Base-by-base conservation (phyloP, 1,140 invertebrate species). In the Drosophila kanapiae region DNA sequence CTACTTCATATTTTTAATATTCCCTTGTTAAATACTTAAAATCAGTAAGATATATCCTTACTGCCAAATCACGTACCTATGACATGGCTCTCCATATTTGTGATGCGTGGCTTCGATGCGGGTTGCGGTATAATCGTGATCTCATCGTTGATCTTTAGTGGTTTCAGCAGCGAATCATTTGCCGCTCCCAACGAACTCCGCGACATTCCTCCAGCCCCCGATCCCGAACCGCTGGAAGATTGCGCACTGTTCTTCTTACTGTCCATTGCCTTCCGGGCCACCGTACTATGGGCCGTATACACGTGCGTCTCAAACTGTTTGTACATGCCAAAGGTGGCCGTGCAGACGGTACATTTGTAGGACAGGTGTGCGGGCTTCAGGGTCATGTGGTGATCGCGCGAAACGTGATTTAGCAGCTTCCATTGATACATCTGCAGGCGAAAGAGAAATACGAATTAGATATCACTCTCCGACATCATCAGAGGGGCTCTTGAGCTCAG, bases 281-380 rank as follows among this genome's bases (percentile, higher is more conserved):
- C 96, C 7, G 96, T 96, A 92, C 97, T 97, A 83, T 98, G 97
- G 6, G 97, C 97, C 6, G 97, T 97, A 85, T 98, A 98, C 3
- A 98, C 97, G 92, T 98, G 98, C 93, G 96, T 98, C 91, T 98
- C 97, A 86, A 98, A 98, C 82, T 98, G 96, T 93, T 97, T 97
- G 94, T 98, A 98, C 96, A 98, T 97, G 67, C 97, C 97, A 90
- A 98, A 98, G 10, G 97, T 98, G 48, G 97, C 97, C 56, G 97
- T 98, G 93, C 97, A 98, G 6, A 98, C 97, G 31, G 97, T 98
- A 93, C 97, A 98, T 93, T 98, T 98, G 94, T 98, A 98, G 9
- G 97, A 98, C 27, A 98, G 93, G 93, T 98, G 97, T 31, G 97
- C 97, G 8, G 97, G 97, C 90, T 98, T 98, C 64, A 98, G 93